Evolutionary conservation across 2,797 vertebrate genomes (phyloP).

Genomic region (Anolis apletophallus): DNA sequence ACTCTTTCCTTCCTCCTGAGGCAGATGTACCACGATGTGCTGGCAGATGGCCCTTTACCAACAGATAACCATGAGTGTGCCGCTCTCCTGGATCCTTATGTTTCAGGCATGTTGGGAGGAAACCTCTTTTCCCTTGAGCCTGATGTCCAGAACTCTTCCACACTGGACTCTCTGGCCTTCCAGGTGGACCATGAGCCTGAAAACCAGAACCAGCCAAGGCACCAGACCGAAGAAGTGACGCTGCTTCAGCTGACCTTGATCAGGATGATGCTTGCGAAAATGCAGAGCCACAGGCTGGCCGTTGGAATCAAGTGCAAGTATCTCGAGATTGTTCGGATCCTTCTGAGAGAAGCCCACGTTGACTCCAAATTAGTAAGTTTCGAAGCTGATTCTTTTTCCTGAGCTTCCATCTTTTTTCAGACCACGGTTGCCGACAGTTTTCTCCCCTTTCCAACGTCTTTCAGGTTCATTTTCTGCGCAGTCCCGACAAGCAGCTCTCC

Average conservation of each 20-base stretch:
- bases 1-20: conserved; percentile 62
- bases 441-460: background rate
- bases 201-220: conserved; percentile 21
- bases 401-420: background rate
- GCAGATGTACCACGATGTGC: conserved; percentile 75
- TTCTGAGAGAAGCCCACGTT: conserved; percentile 68
- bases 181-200: conserved; percentile 30
- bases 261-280: conserved; percentile 72
- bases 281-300: conserved; percentile 56
- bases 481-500: conserved; percentile 80
- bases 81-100: conserved; percentile 57
- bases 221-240: conserved; percentile 56
- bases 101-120: conserved; percentile 26
- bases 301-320: conserved; percentile 61
- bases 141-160: background rate
- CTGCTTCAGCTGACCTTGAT: conserved; percentile 83
- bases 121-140: background rate
- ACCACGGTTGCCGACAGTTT: background rate
- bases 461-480: conserved; percentile 80
- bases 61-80: conserved; percentile 68
- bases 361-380: conserved; percentile 76
- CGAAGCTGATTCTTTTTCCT: accelerated
- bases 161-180: accelerated
- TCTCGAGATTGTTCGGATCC: conserved; percentile 58
- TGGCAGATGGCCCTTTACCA: conserved; percentile 67